Evolutionary conservation across 2,888 invertebrate species (phyloP).

Genomic region (Limnephilus lunatus): DNA sequence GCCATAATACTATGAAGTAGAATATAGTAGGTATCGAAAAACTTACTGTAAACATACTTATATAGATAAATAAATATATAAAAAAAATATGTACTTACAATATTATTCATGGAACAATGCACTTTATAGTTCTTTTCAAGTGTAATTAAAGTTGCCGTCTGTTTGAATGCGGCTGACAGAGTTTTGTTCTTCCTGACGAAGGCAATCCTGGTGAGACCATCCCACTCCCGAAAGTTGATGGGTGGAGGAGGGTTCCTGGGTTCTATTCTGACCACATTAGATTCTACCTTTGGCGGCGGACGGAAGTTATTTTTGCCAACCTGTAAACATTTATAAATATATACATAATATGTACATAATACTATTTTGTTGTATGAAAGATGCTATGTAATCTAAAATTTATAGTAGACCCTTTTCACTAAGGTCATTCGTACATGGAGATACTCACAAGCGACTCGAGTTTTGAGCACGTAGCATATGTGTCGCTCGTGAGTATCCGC

Average conservation of each 20-base stretch:
- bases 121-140: conserved; percentile 94
- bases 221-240: conserved; percentile 95
- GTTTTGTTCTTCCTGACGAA: conserved; percentile 97
- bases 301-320: conserved; percentile 99
- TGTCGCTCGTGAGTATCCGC: too few relatives aligned
- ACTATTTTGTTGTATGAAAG: too few relatives aligned
- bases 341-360: too few relatives aligned
- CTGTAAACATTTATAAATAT: conserved; percentile 71
- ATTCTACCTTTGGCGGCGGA: conserved; percentile 99
- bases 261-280: conserved; percentile 97
- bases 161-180: conserved; percentile 88
- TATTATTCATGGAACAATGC: conserved; percentile 91
- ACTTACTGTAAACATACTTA: too few relatives aligned
- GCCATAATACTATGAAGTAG: not conserved
- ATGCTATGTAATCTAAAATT: too few relatives aligned
- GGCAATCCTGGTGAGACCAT: conserved; percentile 95
- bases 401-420: too few relatives aligned
- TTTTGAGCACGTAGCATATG: too few relatives aligned
- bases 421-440: too few relatives aligned
- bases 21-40: not conserved
- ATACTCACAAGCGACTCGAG: too few relatives aligned
- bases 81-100: conserved; percentile 75
- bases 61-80: too few relatives aligned
- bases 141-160: conserved; percentile 87
- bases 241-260: conserved; percentile 96